Evolutionary conservation across 2,888 invertebrate species (phyloP).

Genomic region (Cremastobaeus sp.): DNA sequence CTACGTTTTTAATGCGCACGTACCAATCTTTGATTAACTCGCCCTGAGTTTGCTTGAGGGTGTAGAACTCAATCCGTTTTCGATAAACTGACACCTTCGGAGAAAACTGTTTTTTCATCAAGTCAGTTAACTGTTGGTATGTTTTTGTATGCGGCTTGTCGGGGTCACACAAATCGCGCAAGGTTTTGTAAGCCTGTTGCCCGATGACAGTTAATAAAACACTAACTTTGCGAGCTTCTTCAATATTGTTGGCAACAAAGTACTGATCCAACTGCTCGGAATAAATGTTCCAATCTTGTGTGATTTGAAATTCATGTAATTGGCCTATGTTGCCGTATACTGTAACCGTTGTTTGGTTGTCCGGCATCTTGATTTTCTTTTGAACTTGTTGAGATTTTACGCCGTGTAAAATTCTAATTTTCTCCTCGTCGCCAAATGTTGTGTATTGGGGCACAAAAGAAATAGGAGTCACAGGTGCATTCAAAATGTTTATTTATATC

Average conservation of each 20-base stretch:
- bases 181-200: conserved; percentile 45
- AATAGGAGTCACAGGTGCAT: too few relatives aligned
- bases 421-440: too few relatives aligned
- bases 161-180: conserved; percentile 60
- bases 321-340: conserved; percentile 26
- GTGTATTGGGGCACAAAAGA: too few relatives aligned
- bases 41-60: conserved; percentile 62
- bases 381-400: neutral
- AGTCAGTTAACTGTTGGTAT: conserved; percentile 42
- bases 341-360: neutral
- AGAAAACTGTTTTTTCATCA: conserved; percentile 38
- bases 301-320: conserved; percentile 42
- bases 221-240: conserved; percentile 43
- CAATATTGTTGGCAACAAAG: conserved; percentile 54
- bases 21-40: conserved; percentile 56
- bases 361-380: neutral
- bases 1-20: conserved; percentile 67
- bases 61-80: conserved; percentile 54
- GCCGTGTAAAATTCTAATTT: too few relatives aligned
- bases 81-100: conserved; percentile 32
- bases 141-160: conserved; percentile 41
- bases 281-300: conserved; percentile 55
- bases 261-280: conserved; percentile 48
- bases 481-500: too few relatives aligned
- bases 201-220: conserved; percentile 53